Percentiles rank a stretch among this genome's conserved stretches.
Evolutionary conservation across 2,888 invertebrate species (phyloP).

Genomic region (Vanessa cardui): DNA sequence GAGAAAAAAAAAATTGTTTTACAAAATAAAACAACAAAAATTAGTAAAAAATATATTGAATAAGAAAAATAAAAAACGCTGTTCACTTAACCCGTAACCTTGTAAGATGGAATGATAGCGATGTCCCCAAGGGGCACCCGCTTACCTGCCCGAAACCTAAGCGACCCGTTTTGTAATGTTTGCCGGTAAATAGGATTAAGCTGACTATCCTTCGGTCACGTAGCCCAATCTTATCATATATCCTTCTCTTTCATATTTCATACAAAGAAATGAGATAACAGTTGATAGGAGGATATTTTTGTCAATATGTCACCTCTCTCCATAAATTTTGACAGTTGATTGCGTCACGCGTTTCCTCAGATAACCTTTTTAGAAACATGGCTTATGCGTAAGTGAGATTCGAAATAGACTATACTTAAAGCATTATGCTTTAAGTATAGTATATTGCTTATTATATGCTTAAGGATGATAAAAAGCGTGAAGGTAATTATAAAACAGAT

Average conservation of each 20-base stretch:
- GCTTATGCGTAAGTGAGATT: not conserved
- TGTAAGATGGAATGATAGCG: conserved; percentile 38
- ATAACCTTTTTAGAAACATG: not conserved
- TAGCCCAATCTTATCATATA: conserved; percentile 39
- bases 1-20: too few species aligned
- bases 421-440: too few species aligned
- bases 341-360: not conserved
- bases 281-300: not conserved
- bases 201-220: conserved; percentile 45
- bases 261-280: not conserved
- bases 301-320: not conserved
- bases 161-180: conserved; percentile 49
- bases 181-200: conserved; percentile 49
- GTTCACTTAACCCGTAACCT: conserved; percentile 17
- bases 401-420: not conserved
- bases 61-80: conserved; percentile 5
- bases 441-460: too few species aligned
- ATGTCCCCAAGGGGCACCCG: conserved; percentile 40
- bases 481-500: too few species aligned
- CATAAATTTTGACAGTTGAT: not conserved
- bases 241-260: not conserved
- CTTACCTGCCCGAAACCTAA: conserved; percentile 50
- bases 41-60: too few species aligned
- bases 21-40: too few species aligned
- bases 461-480: not conserved